Conservation (phyloP, 1,140 invertebrate genomes). For the Acromyrmex echinatior region DNA sequence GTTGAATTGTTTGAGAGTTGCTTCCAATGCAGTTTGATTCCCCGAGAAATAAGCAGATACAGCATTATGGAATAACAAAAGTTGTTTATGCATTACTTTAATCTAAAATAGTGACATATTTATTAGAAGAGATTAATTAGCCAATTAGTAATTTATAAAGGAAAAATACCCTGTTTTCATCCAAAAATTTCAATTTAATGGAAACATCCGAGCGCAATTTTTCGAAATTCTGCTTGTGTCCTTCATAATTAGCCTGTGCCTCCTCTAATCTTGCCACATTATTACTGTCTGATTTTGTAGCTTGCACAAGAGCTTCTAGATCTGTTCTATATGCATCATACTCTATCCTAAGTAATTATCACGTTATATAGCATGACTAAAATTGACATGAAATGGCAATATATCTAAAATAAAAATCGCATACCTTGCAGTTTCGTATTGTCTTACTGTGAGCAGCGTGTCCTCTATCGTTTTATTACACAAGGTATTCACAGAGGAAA, state of each 20-base stretch:
- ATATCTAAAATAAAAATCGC: slow-evolving; percentile 23
- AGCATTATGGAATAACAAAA: slow-evolving; percentile 98
- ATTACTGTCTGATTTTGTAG: slow-evolving; percentile 88
- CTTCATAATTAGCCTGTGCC: slow-evolving; percentile 93
- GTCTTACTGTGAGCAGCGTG: slow-evolving; percentile 96
- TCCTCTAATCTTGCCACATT: slow-evolving; percentile 91
- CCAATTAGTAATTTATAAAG: slow-evolving; percentile 31
- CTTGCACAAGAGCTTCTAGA: slow-evolving; percentile 92
- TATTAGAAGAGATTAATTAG: neutral
- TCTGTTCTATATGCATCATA: slow-evolving; percentile 99
- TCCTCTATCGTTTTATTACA: slow-evolving; percentile 99
- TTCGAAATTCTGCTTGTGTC: slow-evolving; percentile 96
- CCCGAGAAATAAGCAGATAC: slow-evolving; percentile 98
- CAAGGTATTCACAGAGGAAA: slow-evolving; percentile 97
- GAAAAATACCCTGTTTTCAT: slow-evolving; percentile 96
- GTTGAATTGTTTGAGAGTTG: slow-evolving; percentile 98
- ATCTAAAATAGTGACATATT: slow-evolving; percentile 89
- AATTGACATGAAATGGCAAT: slow-evolving; percentile 3
- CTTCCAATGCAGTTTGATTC: slow-evolving; percentile 96
- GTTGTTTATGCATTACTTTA: slow-evolving; percentile 99
- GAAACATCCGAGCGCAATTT: slow-evolving; percentile 96
- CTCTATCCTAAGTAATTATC: slow-evolving; percentile 91
- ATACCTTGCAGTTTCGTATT: slow-evolving; percentile 96
- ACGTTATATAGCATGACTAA: neutral
- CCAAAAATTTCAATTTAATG: slow-evolving; percentile 98